Evolutionary conservation across 1,140 invertebrate species (phyloP).

Genomic region (Drosophila nasuta): DNA sequence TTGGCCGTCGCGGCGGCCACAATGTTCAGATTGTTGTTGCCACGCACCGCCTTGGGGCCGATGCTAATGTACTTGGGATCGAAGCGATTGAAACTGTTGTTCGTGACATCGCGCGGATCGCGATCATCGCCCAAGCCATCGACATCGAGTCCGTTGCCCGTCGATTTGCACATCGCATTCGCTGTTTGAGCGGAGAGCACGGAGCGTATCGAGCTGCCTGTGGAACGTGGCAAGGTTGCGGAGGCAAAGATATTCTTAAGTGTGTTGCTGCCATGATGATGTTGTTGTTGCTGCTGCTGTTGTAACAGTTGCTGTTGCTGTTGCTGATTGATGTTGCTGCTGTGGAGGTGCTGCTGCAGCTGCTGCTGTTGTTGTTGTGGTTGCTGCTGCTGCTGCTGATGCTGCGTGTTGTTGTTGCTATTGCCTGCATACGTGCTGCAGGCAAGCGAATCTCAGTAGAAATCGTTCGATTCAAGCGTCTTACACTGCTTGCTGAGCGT

Average conservation of each 20-base stretch:
- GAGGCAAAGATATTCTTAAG: constrained; percentile 84
- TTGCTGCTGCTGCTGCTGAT: constrained; percentile 65
- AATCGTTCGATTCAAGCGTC: constrained; percentile 96
- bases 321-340: constrained; percentile 55
- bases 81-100: constrained; percentile 87
- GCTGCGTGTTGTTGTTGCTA: constrained; percentile 84
- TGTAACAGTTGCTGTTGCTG: no score
- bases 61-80: constrained; percentile 88
- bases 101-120: constrained; percentile 84
- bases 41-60: constrained; percentile 86
- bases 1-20: constrained; percentile 70
- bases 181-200: constrained; percentile 75
- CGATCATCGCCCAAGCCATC: constrained; percentile 66
- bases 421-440: constrained; percentile 86
- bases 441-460: constrained; percentile 94
- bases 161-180: constrained; percentile 76
- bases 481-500: constrained; percentile 97
- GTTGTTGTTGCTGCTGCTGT: constrained; percentile 51
- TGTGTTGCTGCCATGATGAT: constrained; percentile 57
- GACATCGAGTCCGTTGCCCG: constrained; percentile 70
- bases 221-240: constrained; percentile 78
- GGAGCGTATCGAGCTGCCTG: constrained; percentile 79
- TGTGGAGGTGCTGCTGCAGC: constrained; percentile 47
- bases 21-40: constrained; percentile 78
- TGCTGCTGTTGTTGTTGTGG: constrained; percentile 63